These are phyloP conservation scores for Steinernema feltiae DNA, from an alignment of 1,140 invertebrate species.

Conservation along the genomic window DNA sequence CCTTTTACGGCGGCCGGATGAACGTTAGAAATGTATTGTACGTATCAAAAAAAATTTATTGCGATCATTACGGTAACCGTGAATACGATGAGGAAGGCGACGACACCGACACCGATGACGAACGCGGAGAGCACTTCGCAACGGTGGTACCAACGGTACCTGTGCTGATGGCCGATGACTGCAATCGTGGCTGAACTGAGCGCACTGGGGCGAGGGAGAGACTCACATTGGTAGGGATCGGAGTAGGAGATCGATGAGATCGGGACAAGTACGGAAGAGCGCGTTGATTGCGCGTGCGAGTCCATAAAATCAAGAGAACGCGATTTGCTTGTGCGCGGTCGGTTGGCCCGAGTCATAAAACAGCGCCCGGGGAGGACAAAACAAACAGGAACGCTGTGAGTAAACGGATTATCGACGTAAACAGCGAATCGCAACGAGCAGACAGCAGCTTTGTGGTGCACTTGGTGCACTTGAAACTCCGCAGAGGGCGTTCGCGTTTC, in stretches of 20 bases:
- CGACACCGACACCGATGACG: not conserved
- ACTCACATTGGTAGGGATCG: not conserved
- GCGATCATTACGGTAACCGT: not conserved
- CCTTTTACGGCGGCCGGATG: not conserved
- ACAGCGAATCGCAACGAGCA: not conserved
- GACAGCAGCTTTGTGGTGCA: not conserved
- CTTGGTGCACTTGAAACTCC: not conserved
- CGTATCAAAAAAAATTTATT: not conserved
- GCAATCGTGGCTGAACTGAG: not conserved
- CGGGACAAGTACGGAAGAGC: not conserved
- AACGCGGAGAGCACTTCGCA: not conserved
- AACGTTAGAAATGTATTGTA: not conserved
- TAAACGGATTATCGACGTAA: conserved; percentile 4
- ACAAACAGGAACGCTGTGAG: not conserved
- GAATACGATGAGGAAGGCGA: not conserved
- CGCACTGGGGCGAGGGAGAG: not conserved
- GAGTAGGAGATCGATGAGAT: not conserved
- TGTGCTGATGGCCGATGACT: not conserved
- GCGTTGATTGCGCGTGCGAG: not conserved
- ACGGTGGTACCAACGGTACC: not conserved
- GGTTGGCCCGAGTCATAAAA: not conserved
- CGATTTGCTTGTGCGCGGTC: not conserved
- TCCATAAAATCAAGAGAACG: not conserved
- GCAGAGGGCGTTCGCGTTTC: no score
- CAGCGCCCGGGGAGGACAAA: not conserved